Evolutionary conservation across 2,797 vertebrate species (phyloP), one percentile per base, ranked within the genome.

Genomic region (Notoglanidium macrostoma): DNA sequence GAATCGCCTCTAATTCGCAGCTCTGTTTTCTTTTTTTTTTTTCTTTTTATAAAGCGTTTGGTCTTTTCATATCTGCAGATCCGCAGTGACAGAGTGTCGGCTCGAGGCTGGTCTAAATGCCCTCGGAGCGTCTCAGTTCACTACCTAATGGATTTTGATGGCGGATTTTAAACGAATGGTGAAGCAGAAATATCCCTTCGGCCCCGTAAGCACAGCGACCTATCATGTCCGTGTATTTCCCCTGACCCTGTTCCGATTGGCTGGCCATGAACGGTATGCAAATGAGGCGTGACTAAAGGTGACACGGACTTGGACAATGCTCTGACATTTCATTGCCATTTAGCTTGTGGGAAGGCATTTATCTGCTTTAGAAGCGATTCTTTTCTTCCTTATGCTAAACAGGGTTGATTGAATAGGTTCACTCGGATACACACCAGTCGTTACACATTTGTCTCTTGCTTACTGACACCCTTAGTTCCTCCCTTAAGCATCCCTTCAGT

Each of bases 271-370:
- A 85, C 90, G 49, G 92, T 93, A 94, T 95, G 94, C 92, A 94
- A 95, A 95, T 94, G 92, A 95, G 93, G 88, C 85, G 32, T 92
- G 91, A 93, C 92, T 92, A 92, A 93, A 95, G 94, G 94, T 93
- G 94, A 95, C 93, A 91, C 91, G 84, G 90, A 91, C 91, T 91
- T 78, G 92, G 94, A 94, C 94, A 93, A 94, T 92, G 94, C 92
- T 90, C 89, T 96, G 94, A 95, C 94, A 96, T 96, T 96, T 95
- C 92, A 90, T 90, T 95, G 94, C 94, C 94, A 94, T 95, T 95
- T 95, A 95, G 92, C 90, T 84, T 70, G 84, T 87, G 85, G 15
- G 29, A 86, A 79, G 78, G 87, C 72, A 88, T 90, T 91, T 90
- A 84, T 88, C 90, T 87, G 70, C 65, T 86, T 86, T 87, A 85